Conservation (phyloP, 1,140 invertebrate genomes). For the Drosophila ironensis region DNA sequence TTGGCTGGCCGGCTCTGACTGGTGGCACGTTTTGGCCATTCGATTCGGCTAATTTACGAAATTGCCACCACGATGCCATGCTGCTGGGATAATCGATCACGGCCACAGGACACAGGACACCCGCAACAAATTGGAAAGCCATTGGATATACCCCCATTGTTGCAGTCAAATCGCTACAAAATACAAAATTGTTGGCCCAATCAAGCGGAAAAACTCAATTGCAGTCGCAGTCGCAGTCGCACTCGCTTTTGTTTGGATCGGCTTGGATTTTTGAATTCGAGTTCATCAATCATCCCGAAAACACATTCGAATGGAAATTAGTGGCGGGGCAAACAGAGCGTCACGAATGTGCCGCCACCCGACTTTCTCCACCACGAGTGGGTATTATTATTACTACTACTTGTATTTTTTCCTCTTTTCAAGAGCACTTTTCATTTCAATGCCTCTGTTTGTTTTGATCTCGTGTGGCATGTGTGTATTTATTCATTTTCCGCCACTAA, state of each 20-base stretch:
- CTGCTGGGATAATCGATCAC: conserved; percentile 28
- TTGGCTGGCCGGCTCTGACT: conserved; percentile 20
- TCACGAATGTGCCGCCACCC: neutral
- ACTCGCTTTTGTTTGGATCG: neutral
- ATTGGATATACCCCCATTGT: neutral
- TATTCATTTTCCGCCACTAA: neutral
- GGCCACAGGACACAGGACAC: conserved; percentile 10
- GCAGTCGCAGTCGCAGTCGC: too few species aligned
- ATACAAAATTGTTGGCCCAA: neutral
- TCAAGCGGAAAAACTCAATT: neutral
- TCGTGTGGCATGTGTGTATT: neutral
- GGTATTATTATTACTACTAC: too few species aligned
- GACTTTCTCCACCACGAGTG: too few species aligned
- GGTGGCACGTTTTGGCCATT: conserved; percentile 3
- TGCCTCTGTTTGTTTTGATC: neutral
- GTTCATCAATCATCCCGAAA: conserved; percentile 8
- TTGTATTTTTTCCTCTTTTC: neutral
- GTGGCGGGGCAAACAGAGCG: neutral
- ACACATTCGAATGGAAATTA: conserved; percentile 2
- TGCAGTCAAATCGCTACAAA: neutral
- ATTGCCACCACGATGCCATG: conserved; percentile 1
- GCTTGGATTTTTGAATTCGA: too few species aligned
- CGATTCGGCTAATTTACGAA: conserved; percentile 31
- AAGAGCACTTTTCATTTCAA: neutral
- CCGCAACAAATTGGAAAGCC: neutral